Evolutionary conservation across 2,797 vertebrate genomes (phyloP), one percentile per base, ranked within the genome.

Genomic region (Enteromius treurensis): DNA sequence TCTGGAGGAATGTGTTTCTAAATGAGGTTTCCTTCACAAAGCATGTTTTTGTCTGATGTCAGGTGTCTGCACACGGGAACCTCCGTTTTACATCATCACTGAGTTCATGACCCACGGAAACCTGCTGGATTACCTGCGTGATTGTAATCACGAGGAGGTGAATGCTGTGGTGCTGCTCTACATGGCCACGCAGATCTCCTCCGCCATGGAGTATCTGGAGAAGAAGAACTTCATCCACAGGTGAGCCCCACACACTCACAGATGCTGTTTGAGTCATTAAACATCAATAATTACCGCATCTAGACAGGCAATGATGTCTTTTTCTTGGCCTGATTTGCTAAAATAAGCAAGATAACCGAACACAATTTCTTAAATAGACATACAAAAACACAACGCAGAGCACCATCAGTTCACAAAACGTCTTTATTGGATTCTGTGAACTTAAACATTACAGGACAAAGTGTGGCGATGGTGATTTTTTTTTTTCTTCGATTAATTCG

Each of bases 111-210:
- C 98, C 0, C 98, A 97, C 0, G 98, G 98, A 14, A 99, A 99
- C 90, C 95, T 99, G 79, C 70, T 99, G 88, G 98, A 99, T 92
- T 99, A 98, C 90, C 95, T 99, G 90, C 91, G 98, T 0, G 98
- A 99, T 89, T 99, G 98, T 79, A 98, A 96, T 93, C 93, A 96
- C 40, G 96, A 98, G 93, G 98, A 99, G 93, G 98, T 99, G 86
- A 98, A 95, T 0, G 98, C 98, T 0, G 98, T 99, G 91, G 98
- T 99, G 92, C 96, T 99, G 80, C 96, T 99, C 0, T 95, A 99
- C 93, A 99, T 99, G 98, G 98, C 98, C 82, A 99, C 98, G 2
- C 98, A 99, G 94, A 99, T 99, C 94, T 99, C 98, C 76, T 99
- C 98, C 0, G 98, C 98, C 88, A 99, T 99, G 98, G 98, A 99